phyloP scores from a whole-genome alignment of 2,113 vertebrate genomes.

The Cyanoramphus novaezelandiae region DNA sequence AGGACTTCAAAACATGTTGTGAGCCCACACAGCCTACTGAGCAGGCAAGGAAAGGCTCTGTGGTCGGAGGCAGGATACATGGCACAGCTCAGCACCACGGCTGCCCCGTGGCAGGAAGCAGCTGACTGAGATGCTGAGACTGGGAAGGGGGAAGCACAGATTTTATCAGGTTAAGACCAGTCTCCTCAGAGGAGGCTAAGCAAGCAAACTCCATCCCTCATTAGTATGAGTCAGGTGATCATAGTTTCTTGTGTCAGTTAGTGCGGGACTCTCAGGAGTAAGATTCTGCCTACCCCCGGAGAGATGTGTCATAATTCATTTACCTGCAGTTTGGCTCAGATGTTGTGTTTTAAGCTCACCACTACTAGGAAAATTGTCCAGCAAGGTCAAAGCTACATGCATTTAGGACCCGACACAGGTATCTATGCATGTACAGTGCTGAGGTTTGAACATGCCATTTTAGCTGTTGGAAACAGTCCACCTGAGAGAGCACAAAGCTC shows the following conservation, averaged over 20 bases:
- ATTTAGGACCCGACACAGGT: background rate
- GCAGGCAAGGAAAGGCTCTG: background rate
- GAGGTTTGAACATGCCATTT: background rate
- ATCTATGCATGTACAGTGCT: background rate
- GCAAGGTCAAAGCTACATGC: background rate
- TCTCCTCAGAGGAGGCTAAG: constrained; percentile 23
- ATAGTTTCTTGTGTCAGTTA: background rate
- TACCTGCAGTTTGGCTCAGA: background rate
- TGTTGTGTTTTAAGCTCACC: background rate
- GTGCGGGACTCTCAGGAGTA: background rate
- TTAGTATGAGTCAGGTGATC: background rate
- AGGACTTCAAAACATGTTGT: constrained; percentile 13
- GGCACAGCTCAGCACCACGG: fast-evolving
- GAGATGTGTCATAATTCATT: background rate
- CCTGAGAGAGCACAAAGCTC: background rate
- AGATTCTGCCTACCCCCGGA: background rate
- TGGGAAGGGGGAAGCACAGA: background rate
- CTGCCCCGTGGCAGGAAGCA: background rate
- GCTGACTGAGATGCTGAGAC: background rate
- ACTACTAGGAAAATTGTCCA: background rate
- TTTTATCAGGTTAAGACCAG: background rate
- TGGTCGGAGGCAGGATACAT: fast-evolving
- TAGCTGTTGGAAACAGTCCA: background rate
- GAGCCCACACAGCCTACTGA: background rate
- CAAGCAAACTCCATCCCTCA: constrained; percentile 9